Percentiles rank a stretch among this genome's conserved stretches.
These are phyloP conservation scores for Callocephalon fimbriatum DNA, from an alignment of 2,113 vertebrate genomes.

Conservation along the genomic window DNA sequence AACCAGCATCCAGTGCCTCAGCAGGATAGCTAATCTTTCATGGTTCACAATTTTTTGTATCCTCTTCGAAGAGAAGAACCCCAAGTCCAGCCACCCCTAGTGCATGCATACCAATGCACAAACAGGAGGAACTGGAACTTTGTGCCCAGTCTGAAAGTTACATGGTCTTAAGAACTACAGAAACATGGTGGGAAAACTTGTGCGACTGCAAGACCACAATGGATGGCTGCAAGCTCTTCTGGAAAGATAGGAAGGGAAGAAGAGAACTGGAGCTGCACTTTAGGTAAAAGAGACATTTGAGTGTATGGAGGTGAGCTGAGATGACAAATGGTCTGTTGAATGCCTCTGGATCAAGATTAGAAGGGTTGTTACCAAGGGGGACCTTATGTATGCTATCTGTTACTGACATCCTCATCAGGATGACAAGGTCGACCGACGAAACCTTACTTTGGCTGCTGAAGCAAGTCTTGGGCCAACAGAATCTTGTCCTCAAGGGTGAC, in stretches of 20 bases:
- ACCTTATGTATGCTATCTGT: neutral
- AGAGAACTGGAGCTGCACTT: neutral
- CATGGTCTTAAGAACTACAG: neutral
- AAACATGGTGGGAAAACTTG: neutral
- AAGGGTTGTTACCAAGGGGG: accelerated
- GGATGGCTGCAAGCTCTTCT: neutral
- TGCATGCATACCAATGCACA: neutral
- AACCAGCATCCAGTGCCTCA: neutral
- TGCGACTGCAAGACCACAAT: neutral
- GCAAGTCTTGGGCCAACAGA: neutral
- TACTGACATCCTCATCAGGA: neutral
- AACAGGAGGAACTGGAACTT: neutral
- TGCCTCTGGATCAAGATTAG: neutral
- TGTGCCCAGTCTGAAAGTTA: accelerated
- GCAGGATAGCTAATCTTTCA: neutral
- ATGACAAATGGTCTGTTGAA: accelerated
- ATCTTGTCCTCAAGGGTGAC: neutral
- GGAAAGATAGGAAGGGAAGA: neutral
- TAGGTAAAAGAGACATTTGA: neutral
- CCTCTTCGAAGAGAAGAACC: neutral
- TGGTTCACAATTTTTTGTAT: neutral
- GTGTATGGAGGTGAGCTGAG: neutral
- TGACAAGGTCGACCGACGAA: accelerated
- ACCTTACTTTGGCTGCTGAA: neutral
- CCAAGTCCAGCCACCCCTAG: too few species aligned